Conservation (phyloP, 2,888 invertebrate species). For the Lithophane socia region DNA sequence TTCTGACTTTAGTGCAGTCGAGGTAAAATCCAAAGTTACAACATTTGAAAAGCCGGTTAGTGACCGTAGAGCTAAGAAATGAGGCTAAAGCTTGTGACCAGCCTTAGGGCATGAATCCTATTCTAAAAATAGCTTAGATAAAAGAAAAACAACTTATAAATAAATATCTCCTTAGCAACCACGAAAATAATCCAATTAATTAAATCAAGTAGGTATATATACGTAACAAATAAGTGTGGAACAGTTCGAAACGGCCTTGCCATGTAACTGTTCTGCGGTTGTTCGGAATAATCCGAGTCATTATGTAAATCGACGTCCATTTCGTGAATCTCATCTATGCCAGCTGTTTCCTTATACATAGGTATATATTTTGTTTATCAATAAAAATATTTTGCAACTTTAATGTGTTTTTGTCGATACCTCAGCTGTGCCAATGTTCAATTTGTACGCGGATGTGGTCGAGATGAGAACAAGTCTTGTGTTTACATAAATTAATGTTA, state of each 20-base stretch:
- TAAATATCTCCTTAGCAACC: constrained; percentile 59
- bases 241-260: constrained; percentile 76
- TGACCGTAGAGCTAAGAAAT: not conserved
- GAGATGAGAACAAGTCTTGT: constrained; percentile 39
- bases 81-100: not conserved
- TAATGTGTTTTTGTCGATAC: constrained; percentile 55
- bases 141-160: constrained; percentile 32
- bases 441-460: constrained; percentile 62
- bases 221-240: constrained; percentile 58
- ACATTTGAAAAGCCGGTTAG: not conserved
- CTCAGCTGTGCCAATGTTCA: constrained; percentile 48
- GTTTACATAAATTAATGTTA: constrained; percentile 30
- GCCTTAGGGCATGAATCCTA: constrained; percentile 7
- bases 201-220: constrained; percentile 52
- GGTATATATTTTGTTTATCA: constrained; percentile 65
- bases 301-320: constrained; percentile 74
- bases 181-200: constrained; percentile 53
- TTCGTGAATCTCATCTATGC: constrained; percentile 68
- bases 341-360: constrained; percentile 72
- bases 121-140: constrained; percentile 26
- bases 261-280: constrained; percentile 78
- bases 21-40: not conserved
- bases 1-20: not conserved
- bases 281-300: constrained; percentile 75
- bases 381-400: constrained; percentile 67